Evolutionary conservation across 1,140 invertebrate species (phyloP).

Genomic region (Triops longicaudatus): DNA sequence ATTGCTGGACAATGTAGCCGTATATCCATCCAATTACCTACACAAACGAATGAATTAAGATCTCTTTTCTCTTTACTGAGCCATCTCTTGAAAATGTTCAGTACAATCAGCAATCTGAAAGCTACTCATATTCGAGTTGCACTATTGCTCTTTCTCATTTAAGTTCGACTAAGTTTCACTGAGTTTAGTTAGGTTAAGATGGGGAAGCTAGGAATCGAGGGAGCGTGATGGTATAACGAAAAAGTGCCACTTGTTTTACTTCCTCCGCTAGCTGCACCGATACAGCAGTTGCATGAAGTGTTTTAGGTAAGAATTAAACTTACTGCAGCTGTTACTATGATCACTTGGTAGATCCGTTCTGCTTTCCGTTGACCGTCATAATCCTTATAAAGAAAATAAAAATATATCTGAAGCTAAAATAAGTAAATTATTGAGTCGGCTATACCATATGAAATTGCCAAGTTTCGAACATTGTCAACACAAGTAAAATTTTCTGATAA

Average conservation of each 20-base stretch:
- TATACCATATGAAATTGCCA: neutral
- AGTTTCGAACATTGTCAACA: neutral
- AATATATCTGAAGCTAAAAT: neutral
- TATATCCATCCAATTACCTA: neutral
- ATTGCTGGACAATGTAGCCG: neutral
- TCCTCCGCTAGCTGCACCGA: too few species aligned
- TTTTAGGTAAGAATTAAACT: neutral
- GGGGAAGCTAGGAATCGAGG: too few species aligned
- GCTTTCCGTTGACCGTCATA: neutral
- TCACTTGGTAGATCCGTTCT: neutral
- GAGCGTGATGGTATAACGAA: too few species aligned
- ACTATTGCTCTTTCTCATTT: too few species aligned
- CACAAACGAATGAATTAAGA: neutral
- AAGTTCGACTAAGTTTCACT: too few species aligned
- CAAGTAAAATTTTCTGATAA: too few species aligned
- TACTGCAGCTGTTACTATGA: neutral
- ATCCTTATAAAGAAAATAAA: neutral
- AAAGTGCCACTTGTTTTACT: too few species aligned
- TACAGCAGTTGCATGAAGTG: neutral
- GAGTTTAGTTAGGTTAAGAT: too few species aligned
- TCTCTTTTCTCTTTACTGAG: too few species aligned
- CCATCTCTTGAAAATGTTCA: too few species aligned
- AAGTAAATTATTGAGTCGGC: neutral
- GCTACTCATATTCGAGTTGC: too few species aligned
- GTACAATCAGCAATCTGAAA: too few species aligned